Base-by-base conservation (phyloP, 2,888 invertebrate species). In the Chrysolina oricalcia region DNA sequence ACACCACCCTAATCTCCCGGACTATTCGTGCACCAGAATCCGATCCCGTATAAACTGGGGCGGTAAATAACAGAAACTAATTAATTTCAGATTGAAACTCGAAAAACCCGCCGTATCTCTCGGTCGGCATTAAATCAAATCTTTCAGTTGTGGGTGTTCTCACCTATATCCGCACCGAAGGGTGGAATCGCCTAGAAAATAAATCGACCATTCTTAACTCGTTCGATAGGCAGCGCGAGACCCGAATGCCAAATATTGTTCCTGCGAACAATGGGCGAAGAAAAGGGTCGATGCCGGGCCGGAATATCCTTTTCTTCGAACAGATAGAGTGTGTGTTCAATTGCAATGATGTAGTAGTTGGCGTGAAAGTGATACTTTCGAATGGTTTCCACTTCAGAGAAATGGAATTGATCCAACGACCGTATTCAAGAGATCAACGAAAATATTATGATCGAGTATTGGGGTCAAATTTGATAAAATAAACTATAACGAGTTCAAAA, bases 101-200 rank as follows among this genome's bases (percentile, higher is more conserved):
- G 74, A 70, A 70, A 74, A 74, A 59, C 74, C 62, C 74, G 59
- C 59, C 70, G 66, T 70, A 74, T 74, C 74, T 66, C 65, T 10
- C 65, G 59, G 66, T 70, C 65, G 77, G 78, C 76, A 79, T 81
- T 80, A 80, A 81, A 83, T 82, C 81, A 83, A 82, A 82, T 81
- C 80, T 74, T 78, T 74, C 72, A 72, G 75, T 80, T 74, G 77
- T 80, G 74, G 80, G 78, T 80, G 70, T 82, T 81, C 81, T 81
- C 82, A 81, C 82, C 82, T 81, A 80, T 78, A 81, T 80, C 81
- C 76, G 78, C 81, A 27, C 65, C 82, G 82, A 79, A 81, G 82
- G 74, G 79, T 76, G 56, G 1, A n/a, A 15, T 59, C 59, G 35
- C 76, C 80, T 73, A 62, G 64, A 66, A 70, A 70, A 74, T 74